Percentiles rank a stretch among this genome's conserved stretches.
phyloP scores from a whole-genome alignment of 2,113 vertebrate genomes.

The Colinus virginianus region DNA sequence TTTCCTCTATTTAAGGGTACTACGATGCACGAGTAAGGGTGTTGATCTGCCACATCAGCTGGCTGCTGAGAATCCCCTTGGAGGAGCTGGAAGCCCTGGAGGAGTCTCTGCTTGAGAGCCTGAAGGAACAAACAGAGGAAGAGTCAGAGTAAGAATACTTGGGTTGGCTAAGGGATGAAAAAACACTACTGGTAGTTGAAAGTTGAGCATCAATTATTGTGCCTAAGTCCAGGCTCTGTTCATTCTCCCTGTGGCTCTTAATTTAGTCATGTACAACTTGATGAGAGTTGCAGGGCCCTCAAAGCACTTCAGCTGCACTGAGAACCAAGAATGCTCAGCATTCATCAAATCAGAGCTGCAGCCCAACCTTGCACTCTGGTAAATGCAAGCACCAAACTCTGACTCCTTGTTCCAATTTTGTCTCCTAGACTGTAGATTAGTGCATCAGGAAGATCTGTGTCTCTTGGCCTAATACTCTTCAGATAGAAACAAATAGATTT shows the following conservation, averaged over 20 bases:
- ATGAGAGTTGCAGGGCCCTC: constrained; percentile 1
- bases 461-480: not conserved
- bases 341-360: not conserved
- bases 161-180: not conserved
- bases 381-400: not conserved
- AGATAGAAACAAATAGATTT: not conserved
- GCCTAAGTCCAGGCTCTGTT: constrained; percentile 38
- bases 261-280: constrained; percentile 7
- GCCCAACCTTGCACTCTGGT: not conserved
- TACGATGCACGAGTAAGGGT: constrained; percentile 92
- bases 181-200: not conserved
- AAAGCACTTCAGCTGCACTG: not conserved
- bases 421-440: not conserved
- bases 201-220: constrained; percentile 5
- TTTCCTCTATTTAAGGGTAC: constrained; percentile 76
- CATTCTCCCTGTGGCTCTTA: not conserved
- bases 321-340: not conserved
- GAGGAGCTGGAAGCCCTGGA: constrained; percentile 89
- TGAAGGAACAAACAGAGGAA: constrained; percentile 86
- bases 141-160: constrained; percentile 84
- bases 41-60: constrained; percentile 85
- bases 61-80: constrained; percentile 81
- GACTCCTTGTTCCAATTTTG: not conserved
- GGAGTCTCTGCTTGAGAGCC: constrained; percentile 88
- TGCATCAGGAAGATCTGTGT: not conserved